A percentile compares a stretch with the other conserved stretches of the same genome.
phyloP scores from a whole-genome alignment of 2,888 invertebrate species.

The Tridacna gigas region DNA sequence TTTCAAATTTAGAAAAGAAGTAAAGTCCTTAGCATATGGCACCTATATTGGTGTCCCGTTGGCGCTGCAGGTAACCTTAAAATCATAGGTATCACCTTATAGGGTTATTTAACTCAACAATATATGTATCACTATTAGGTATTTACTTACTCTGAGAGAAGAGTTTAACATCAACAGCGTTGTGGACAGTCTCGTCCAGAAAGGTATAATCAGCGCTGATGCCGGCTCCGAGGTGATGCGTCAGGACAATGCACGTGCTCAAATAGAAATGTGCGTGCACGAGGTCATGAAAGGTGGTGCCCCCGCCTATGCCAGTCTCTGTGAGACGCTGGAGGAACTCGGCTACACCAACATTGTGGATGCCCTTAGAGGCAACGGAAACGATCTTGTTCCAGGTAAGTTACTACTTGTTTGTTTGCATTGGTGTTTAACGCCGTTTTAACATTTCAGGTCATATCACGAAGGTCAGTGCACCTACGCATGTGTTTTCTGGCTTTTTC shows the following conservation, averaged over 20 bases:
- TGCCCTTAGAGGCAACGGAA: slow-evolving; percentile 55
- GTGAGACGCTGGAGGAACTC: slow-evolving; percentile 69
- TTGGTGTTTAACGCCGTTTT: too few species aligned
- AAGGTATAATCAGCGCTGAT: slow-evolving; percentile 64
- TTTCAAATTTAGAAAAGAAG: too few species aligned
- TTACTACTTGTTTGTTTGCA: too few species aligned
- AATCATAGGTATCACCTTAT: too few species aligned
- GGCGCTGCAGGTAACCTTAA: too few species aligned
- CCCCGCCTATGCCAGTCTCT: slow-evolving; percentile 61
- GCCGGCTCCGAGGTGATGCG: slow-evolving; percentile 68
- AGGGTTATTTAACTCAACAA: too few species aligned
- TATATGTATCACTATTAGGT: slow-evolving; percentile 43
- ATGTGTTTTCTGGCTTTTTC: too few species aligned
- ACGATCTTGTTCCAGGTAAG: slow-evolving; percentile 52
- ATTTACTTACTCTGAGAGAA: slow-evolving; percentile 69
- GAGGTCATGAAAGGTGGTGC: slow-evolving; percentile 67
- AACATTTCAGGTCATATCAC: too few species aligned
- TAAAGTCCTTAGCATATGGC: too few species aligned
- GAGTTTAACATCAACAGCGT: slow-evolving; percentile 69
- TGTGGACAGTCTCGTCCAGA: slow-evolving; percentile 67
- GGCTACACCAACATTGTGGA: slow-evolving; percentile 71
- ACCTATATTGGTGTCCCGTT: too few species aligned
- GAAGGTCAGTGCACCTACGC: too few species aligned
- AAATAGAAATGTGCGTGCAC: slow-evolving; percentile 67
- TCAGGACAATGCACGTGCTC: slow-evolving; percentile 62